Evolutionary conservation across 2,888 invertebrate species (phyloP).

Genomic region (Orthonevra nobilis): DNA sequence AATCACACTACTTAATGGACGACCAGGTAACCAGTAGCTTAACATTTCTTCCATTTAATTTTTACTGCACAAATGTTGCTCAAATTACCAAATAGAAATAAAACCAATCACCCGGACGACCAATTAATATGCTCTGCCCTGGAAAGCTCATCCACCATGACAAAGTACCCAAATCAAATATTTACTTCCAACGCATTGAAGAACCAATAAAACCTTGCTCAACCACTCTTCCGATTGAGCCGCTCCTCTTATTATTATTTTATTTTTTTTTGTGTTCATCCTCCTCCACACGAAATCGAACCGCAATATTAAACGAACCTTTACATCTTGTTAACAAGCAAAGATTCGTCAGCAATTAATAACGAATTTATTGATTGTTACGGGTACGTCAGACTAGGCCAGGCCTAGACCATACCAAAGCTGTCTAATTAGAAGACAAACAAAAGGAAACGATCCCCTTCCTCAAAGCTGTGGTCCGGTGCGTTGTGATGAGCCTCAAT

Average conservation of each 20-base stretch:
- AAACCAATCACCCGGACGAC: conserved; percentile 45
- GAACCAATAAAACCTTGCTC: conserved; percentile 37
- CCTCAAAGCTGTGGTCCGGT: conserved; percentile 1
- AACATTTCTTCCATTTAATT: too few relatives aligned
- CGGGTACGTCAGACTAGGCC: conserved; percentile 15
- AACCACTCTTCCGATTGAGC: conserved; percentile 28
- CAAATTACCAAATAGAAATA: conserved; percentile 4
- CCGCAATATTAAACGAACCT: conserved; percentile 64
- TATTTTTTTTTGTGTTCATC: conserved; percentile 14
- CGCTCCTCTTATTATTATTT: too few relatives aligned
- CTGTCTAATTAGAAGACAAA: conserved; percentile 61
- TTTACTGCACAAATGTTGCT: too few relatives aligned
- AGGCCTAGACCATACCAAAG: too few relatives aligned
- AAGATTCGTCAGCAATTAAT: conserved; percentile 60
- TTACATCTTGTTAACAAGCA: conserved; percentile 65
- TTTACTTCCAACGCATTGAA: too few relatives aligned
- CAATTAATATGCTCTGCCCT: conserved; percentile 42
- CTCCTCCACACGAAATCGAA: neutral
- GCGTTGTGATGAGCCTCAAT: conserved; percentile 38
- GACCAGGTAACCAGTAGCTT: too few relatives aligned
- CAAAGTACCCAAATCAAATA: conserved; percentile 17
- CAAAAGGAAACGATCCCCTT: conserved; percentile 23
- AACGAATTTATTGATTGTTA: conserved; percentile 63
- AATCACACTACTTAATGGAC: too few relatives aligned
- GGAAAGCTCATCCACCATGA: neutral